These are phyloP conservation scores for Ceyx cyanopectus DNA, from an alignment of 2,113 vertebrate genomes.

Conservation along the genomic window DNA sequence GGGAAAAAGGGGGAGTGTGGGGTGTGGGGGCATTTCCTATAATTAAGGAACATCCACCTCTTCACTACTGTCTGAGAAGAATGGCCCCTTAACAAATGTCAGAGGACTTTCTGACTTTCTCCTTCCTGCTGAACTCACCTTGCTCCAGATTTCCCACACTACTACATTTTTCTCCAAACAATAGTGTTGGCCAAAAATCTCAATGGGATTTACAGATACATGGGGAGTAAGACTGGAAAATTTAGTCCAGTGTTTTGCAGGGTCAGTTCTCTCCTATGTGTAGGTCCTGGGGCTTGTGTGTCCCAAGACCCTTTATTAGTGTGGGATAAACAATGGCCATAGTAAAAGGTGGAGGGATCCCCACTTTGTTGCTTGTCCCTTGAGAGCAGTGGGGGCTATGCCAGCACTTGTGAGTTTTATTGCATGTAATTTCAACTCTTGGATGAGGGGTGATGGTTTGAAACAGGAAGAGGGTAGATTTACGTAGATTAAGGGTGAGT, in stretches of 20 bases:
- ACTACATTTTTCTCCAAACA: not conserved
- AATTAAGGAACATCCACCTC: not conserved
- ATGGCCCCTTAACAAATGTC: not conserved
- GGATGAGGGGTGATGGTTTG: no score
- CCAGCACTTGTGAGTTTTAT: not conserved
- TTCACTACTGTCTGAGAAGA: not conserved
- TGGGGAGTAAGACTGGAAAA: not conserved
- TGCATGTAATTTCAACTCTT: not conserved
- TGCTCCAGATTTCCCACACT: not conserved
- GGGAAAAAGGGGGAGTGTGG: not conserved
- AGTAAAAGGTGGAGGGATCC: not conserved
- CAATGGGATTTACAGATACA: not conserved
- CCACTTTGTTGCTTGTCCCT: not conserved
- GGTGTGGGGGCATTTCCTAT: not conserved
- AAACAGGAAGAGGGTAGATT: no score
- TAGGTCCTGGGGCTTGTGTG: rapidly evolving
- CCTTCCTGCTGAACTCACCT: not conserved
- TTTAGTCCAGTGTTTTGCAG: not conserved
- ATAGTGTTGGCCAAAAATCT: not conserved
- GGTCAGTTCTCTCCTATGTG: not conserved
- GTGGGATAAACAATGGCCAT: not conserved
- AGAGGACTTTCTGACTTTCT: not conserved
- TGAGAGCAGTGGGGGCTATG: rapidly evolving
- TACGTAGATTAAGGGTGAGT: no score
- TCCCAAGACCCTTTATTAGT: not conserved